These are phyloP conservation scores for Silvanus unidentatus DNA, from an alignment of 2,888 invertebrate genomes.

Conservation along the genomic window DNA sequence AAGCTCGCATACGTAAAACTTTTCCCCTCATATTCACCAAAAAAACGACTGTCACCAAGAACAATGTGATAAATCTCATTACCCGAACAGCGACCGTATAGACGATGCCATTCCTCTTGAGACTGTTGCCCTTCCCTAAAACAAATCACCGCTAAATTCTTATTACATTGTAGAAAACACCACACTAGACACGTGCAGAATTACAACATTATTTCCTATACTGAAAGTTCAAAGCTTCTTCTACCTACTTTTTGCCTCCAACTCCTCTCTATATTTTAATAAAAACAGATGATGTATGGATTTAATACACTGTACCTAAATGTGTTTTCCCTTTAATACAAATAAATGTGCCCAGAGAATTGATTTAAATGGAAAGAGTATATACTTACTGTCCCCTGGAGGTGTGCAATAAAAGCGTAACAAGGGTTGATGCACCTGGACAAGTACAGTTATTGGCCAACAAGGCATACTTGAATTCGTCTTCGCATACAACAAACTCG, in stretches of 20 bases:
- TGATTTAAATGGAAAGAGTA: conserved; percentile 1
- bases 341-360: too few species aligned
- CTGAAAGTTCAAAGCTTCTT: too few species aligned
- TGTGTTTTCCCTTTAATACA: too few species aligned
- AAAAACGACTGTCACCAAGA: conserved; percentile 91
- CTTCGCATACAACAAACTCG: conserved; percentile 97
- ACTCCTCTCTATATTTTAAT: too few species aligned
- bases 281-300: too few species aligned
- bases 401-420: conserved; percentile 91
- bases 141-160: conserved; percentile 20
- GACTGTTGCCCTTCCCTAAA: conserved; percentile 88
- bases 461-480: conserved; percentile 97
- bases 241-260: too few species aligned
- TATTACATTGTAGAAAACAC: conserved; percentile 1
- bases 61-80: conserved; percentile 99
- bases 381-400: conserved; percentile 92
- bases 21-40: conserved; percentile 97
- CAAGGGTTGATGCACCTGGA: conserved; percentile 94
- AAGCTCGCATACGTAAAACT: conserved; percentile 99
- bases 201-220: neutral
- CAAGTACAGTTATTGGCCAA: conserved; percentile 98
- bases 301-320: too few species aligned
- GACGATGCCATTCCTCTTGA: conserved; percentile 94
- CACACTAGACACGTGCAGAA: conserved; percentile 7
- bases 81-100: conserved; percentile 98